Evolutionary conservation across 2,888 invertebrate species (phyloP).

Genomic region (Lasioglossum calceatum): DNA sequence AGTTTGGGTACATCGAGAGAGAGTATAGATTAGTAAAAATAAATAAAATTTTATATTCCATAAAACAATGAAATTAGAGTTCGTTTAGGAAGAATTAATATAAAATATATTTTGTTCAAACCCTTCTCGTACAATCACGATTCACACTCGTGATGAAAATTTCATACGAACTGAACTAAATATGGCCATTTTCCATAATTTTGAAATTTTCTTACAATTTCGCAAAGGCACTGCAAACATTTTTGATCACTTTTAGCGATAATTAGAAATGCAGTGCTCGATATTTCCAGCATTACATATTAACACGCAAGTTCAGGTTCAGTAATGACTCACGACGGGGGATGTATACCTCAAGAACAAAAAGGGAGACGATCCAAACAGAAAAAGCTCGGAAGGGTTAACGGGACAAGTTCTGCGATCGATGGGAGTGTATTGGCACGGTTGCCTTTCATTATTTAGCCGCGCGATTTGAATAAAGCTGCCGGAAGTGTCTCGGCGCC

Average conservation of each 20-base stretch:
- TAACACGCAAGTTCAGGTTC: background rate
- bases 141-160: no score
- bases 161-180: no score
- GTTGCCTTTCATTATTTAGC: slow-evolving; percentile 54
- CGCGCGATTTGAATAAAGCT: slow-evolving; percentile 57
- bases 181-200: no score
- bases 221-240: background rate
- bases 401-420: slow-evolving; percentile 51
- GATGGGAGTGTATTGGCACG: slow-evolving; percentile 32
- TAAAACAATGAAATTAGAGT: no score
- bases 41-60: no score
- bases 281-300: background rate
- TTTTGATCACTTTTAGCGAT: background rate
- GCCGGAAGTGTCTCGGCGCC: slow-evolving; percentile 41
- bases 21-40: no score
- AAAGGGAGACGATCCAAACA: no score
- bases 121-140: no score
- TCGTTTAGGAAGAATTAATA: no score
- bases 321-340: background rate
- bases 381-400: slow-evolving; percentile 14
- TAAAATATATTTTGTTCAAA: no score
- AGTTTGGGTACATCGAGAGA: background rate
- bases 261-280: background rate
- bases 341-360: background rate
- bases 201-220: background rate